Evolutionary conservation across 2,888 invertebrate species (phyloP).

Genomic region (Campaea margaritaria): DNA sequence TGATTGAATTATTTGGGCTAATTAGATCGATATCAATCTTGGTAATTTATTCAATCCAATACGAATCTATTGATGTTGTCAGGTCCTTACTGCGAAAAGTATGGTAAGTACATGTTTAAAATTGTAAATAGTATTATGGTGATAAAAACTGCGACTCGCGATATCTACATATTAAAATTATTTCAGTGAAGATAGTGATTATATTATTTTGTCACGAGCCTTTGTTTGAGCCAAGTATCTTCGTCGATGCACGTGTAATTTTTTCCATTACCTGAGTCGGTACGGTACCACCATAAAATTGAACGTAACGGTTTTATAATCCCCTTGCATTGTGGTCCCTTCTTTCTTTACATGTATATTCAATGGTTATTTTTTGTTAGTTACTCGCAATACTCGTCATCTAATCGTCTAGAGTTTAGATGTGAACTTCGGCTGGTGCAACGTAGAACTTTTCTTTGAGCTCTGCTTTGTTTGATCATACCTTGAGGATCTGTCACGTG

Average conservation of each 20-base stretch:
- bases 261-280: slow-evolving; percentile 18
- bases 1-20: slow-evolving; percentile 5
- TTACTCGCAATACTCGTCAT: slow-evolving; percentile 1
- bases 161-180: no score
- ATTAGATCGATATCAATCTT: slow-evolving; percentile 18
- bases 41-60: slow-evolving; percentile 15
- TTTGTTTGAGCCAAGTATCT: not conserved
- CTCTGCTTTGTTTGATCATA: not conserved
- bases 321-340: slow-evolving; percentile 7
- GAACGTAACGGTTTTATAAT: slow-evolving; percentile 18
- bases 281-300: slow-evolving; percentile 20
- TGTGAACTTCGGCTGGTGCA: not conserved
- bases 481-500: not conserved
- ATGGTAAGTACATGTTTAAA: no score
- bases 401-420: not conserved
- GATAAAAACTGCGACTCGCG: no score
- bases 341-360: not conserved
- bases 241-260: slow-evolving; percentile 13
- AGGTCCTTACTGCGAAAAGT: not conserved
- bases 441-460: not conserved
- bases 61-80: slow-evolving; percentile 5
- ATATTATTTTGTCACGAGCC: not conserved
- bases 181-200: no score
- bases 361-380: slow-evolving; percentile 7
- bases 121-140: no score